A percentile compares a stretch with the other conserved stretches of the same genome.
These are phyloP conservation scores for Agrochola lota DNA, from an alignment of 2,888 invertebrate species.

Conservation along the genomic window DNA sequence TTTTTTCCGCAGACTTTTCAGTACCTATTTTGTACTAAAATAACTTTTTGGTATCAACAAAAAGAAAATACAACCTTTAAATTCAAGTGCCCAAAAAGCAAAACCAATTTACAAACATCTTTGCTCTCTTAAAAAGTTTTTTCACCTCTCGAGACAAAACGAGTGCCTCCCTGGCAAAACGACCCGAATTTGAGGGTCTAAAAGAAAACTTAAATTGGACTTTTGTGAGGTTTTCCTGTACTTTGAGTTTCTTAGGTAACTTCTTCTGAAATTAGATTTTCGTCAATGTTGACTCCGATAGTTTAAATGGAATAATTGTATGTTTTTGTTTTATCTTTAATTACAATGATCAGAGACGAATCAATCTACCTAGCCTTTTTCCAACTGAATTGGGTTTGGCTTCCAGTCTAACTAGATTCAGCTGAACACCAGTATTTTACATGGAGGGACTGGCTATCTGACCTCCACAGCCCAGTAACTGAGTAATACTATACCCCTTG, in stretches of 20 bases:
- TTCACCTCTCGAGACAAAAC: constrained; percentile 51
- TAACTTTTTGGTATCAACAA: not conserved
- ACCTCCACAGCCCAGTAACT: too few relatives aligned
- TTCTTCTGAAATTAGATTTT: constrained; percentile 73
- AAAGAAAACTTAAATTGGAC: constrained; percentile 81
- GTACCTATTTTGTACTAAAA: not conserved
- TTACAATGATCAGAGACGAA: not conserved
- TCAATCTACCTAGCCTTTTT: too few relatives aligned
- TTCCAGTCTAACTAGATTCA: too few relatives aligned
- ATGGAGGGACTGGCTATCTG: too few relatives aligned
- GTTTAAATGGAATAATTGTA: constrained; percentile 72
- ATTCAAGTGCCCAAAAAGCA: constrained; percentile 14
- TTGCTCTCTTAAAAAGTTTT: constrained; percentile 48
- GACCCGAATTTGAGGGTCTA: constrained; percentile 74
- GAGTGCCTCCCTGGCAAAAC: constrained; percentile 65
- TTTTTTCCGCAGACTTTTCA: not conserved
- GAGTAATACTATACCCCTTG: too few relatives aligned
- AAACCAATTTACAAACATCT: constrained; percentile 57
- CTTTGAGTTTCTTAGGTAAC: constrained; percentile 72
- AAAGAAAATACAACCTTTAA: constrained; percentile 14
- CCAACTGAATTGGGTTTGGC: too few relatives aligned
- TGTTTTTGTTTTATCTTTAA: constrained; percentile 37
- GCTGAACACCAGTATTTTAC: too few relatives aligned
- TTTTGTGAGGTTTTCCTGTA: constrained; percentile 74
- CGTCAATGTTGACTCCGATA: constrained; percentile 68